Evolutionary conservation across 2,113 vertebrate genomes (phyloP).

Genomic region (Uria aalge): DNA sequence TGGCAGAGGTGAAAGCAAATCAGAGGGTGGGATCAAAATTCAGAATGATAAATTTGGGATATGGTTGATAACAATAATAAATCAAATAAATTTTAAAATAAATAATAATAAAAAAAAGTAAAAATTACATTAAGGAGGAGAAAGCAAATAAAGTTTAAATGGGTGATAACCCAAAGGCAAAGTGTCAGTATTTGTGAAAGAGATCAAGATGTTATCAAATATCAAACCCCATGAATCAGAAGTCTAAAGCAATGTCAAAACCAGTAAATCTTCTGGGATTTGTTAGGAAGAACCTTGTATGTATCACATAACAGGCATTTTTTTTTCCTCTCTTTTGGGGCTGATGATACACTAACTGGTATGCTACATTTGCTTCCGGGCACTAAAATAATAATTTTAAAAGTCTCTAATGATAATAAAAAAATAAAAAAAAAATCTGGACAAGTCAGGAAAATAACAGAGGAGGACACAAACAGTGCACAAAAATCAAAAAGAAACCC

Average conservation of each 20-base stretch:
- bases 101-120: not conserved
- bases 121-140: not conserved
- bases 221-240: not conserved
- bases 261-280: not conserved
- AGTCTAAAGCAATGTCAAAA: not conserved
- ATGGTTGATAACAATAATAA: not conserved
- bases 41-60: not conserved
- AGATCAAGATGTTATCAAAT: not conserved
- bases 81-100: not conserved
- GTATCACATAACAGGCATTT: not conserved
- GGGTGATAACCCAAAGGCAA: not conserved
- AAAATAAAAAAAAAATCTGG: not conserved
- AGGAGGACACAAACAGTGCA: not conserved
- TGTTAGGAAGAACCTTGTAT: not conserved
- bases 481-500: not conserved
- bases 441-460: not conserved
- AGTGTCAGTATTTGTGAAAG: not conserved
- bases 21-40: not conserved
- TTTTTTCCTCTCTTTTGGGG: not conserved
- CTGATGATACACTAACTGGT: not conserved
- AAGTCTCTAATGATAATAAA: not conserved
- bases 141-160: not conserved
- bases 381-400: not conserved
- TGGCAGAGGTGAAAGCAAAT: not conserved
- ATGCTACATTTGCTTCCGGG: not conserved